Evolutionary conservation across 2,888 invertebrate genomes (phyloP), one percentile per base, ranked within the genome.

Genomic region (Malthinus seriepunctatus): DNA sequence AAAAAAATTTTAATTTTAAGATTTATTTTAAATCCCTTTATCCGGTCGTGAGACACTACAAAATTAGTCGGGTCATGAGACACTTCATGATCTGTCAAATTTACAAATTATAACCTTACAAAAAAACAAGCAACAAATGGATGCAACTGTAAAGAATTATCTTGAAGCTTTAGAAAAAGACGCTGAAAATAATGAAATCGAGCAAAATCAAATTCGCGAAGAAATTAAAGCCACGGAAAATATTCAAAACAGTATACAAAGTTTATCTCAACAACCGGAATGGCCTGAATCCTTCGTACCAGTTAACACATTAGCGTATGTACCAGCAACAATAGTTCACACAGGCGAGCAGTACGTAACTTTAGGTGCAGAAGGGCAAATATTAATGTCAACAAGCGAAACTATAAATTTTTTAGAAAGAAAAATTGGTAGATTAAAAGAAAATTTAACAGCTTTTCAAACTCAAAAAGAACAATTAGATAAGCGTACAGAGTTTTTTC

Each of bases 341-440:
- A 60, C 60, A 8, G 47, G 51, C 10, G 60, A 60, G 35, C 42
- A 60, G 34, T 60, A 51, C 23, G 48, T 56, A 15, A 37, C 46
- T 23, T 51, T 60, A 31, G 60, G 60, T 1, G 10, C 42, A 7
- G 42, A 48, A 10, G 37, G 11, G n/a, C 55, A 51, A 12, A 23
- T 47, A 35, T 32, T 55, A 31, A 60, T 56, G 60, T 42, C 51
- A 47, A 51, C 54, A 35, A 51, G 55, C 15, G 60, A 60, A 60
- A 55, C 55, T 3, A 35, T 38, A 1, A 12, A n/a, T 0, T 55
- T 51, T 32, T 48, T 60, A 31, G 15, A 51, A 37, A 51, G 60
- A 38, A 55, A 56, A 49, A 32, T 55, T 9, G 35, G 51, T 5
- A 12, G 38, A 10, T n/a, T 33, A 10, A 12, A 55, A 4, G 23